A percentile compares a stretch with the other conserved stretches of the same genome.
Conservation (phyloP, 2,888 invertebrate species). For the Rhamphomyia laevipes region DNA sequence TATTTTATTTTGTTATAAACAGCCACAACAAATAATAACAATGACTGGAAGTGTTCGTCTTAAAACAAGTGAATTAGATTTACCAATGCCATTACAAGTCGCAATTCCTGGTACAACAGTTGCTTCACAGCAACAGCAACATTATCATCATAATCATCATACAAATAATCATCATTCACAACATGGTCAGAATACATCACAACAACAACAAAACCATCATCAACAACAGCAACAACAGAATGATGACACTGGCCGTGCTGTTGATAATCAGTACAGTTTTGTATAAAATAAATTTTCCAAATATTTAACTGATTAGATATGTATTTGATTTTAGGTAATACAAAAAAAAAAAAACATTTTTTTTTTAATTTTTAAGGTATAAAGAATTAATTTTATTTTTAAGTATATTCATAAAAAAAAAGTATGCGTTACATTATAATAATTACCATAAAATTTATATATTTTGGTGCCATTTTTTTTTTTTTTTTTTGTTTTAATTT, state of each 20-base stretch:
- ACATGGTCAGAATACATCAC: conserved; percentile 6
- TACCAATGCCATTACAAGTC: conserved; percentile 27
- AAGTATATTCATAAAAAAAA: conserved; percentile 11
- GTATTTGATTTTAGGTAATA: too few species aligned
- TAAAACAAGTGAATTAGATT: conserved; percentile 37
- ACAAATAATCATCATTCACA: conserved; percentile 12
- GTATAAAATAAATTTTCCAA: conserved; percentile 37
- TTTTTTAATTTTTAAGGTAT: background rate
- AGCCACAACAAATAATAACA: conserved; percentile 39
- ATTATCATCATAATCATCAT: conserved; percentile 18
- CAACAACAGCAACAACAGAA: conserved; percentile 35
- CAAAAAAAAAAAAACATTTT: too few species aligned
- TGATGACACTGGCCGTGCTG: conserved; percentile 44
- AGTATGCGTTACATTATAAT: conserved; percentile 11
- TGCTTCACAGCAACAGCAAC: conserved; percentile 36
- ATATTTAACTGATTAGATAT: too few species aligned
- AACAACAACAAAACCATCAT: conserved; percentile 19
- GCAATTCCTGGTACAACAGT: conserved; percentile 4
- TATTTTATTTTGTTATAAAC: conserved; percentile 15
- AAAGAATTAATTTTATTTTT: conserved; percentile 5
- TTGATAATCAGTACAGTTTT: conserved; percentile 76
- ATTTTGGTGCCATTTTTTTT: too few species aligned
- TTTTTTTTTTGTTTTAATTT: too few species aligned
- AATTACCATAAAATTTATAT: conserved; percentile 1
- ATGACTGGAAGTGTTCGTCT: conserved; percentile 38